Evolutionary conservation across 2,113 vertebrate genomes (phyloP), one percentile per base, ranked within the genome.

Genomic region (Sakesphorus luctuosus): DNA sequence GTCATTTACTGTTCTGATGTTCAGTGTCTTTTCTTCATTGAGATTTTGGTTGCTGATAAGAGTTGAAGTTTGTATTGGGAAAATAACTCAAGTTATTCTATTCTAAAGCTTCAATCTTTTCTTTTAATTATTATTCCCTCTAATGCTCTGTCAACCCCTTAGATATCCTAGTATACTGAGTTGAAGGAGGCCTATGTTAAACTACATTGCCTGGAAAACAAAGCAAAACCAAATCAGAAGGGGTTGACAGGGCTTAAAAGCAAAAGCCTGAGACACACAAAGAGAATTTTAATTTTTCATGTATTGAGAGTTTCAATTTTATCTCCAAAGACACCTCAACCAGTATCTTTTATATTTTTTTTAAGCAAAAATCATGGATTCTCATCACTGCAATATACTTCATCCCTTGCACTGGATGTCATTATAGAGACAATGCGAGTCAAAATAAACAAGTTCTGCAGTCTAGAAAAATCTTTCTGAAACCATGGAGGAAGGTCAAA

Each of bases 141-240:
- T 91, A 87, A 36, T 33, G 33, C 5, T 63, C 16, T 18, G 4
- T 74, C 86, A 87, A 46, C 18, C 13, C 18, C 24, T 29, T 92
- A 40, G 20, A 18, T 13, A 35, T 74, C 49, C 63, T 44, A 24
- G 6, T 38, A 44, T n/a, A 75, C 19, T 49, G 6, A 79, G 21
- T 44, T 49, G 53, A 61, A 77, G 67, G 62, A 84, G 19, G 25
- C 10, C 20, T 83, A 52, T 76, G 81, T 95, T 63, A 84, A 92
- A 79, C 38, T 25, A 3, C 11, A 23, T 69, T 62, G 29, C 59
- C 53, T n/a, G 61, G 61, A 92, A 86, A 89, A 43, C 5, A 87
- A 79, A 77, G 18, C 13, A 14, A 87, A 87, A 13, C 2, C 35
- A 87, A 81, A 35, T 6, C 35, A 63, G 20, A 71, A 62, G 19